Base-by-base conservation (phyloP, 2,113 vertebrate species). In the Ochotona princeps region DNA sequence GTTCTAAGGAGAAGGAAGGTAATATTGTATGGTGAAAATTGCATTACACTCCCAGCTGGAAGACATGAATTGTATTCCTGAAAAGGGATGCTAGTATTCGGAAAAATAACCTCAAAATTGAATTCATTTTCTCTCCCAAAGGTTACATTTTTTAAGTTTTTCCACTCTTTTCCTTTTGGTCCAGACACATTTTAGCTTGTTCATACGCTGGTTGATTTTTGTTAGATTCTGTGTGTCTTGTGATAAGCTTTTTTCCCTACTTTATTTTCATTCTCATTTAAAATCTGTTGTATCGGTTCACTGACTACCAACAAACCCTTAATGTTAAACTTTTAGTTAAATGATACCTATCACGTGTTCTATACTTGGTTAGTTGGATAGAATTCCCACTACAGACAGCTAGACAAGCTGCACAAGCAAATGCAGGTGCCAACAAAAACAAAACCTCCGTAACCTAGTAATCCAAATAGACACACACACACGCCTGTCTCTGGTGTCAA, bases 261-360 rank as follows among this genome's bases (percentile, higher is more conserved):
- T 91, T 28, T 90, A 3, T 61, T 94, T 90, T 47, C 91, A 0
- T 66, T 79, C 66, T 78, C 65, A 0, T 87, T 95, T 96, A 79
- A 93, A 93, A 89, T 51, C 0, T 65, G 4, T 25, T 20, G 28
- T 80, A 0, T 60, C 65, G 30, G 30, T 72, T 86, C 14, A 23
- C 20, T 87, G 67, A 91, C 25, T 89, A 91, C 91, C 86, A 94
- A 93, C 35, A 82, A 87, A 65, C 26, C 14, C 63, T 76, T 74
- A 60, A 78, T 60, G 80, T 95, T 92, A 94, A 92, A 87, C 47
- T 93, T 94, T 86, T 93, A 96, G 67, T 94, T 80, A 91, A 79
- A 49, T 87, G 28, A 21, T 57, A 66, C 67, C 28, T 80, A 13
- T 92, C 80, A 88, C 49, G 49, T 86, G 63, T 96, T 93, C 15